A percentile compares a stretch with the other conserved stretches of the same genome.
These are phyloP conservation scores for Sturnira hondurensis DNA, from an alignment of 2,113 vertebrate species.

Conservation along the genomic window DNA sequence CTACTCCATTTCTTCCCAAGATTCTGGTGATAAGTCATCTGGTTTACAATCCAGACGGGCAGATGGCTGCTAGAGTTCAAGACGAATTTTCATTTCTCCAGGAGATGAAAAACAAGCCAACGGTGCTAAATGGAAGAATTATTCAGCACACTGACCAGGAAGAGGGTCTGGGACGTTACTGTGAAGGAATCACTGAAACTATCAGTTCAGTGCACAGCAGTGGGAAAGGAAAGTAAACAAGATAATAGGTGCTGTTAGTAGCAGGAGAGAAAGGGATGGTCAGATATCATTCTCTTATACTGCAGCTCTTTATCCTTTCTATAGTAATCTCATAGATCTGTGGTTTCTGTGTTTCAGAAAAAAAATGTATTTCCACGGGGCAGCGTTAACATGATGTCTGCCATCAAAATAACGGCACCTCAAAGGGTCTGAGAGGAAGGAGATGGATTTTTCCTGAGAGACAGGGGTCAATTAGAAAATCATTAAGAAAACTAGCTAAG, in stretches of 20 bases:
- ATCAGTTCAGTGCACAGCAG: neutral
- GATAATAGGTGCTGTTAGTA: slow-evolving; percentile 16
- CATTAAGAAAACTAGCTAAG: neutral
- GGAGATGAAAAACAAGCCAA: slow-evolving; percentile 43
- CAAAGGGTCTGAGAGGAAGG: neutral
- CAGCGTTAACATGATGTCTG: neutral
- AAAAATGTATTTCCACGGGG: neutral
- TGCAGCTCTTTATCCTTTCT: neutral
- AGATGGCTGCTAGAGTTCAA: slow-evolving; percentile 36
- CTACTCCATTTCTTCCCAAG: neutral
- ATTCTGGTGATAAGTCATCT: slow-evolving; percentile 26
- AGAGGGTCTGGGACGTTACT: slow-evolving; percentile 35
- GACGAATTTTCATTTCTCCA: slow-evolving; percentile 42
- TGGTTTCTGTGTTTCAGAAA: neutral
- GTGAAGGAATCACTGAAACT: slow-evolving; percentile 42
- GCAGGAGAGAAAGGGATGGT: neutral
- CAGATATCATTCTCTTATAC: neutral
- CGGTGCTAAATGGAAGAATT: slow-evolving; percentile 52
- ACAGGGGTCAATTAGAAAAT: neutral
- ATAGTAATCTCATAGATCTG: neutral
- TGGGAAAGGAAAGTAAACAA: slow-evolving; percentile 13
- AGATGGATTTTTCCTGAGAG: neutral
- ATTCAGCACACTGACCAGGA: slow-evolving; percentile 43
- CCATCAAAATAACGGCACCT: neutral
- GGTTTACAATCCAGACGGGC: slow-evolving; percentile 32